These are phyloP conservation scores for Diogma glabrata DNA, from an alignment of 2,888 invertebrate species.

Conservation along the genomic window DNA sequence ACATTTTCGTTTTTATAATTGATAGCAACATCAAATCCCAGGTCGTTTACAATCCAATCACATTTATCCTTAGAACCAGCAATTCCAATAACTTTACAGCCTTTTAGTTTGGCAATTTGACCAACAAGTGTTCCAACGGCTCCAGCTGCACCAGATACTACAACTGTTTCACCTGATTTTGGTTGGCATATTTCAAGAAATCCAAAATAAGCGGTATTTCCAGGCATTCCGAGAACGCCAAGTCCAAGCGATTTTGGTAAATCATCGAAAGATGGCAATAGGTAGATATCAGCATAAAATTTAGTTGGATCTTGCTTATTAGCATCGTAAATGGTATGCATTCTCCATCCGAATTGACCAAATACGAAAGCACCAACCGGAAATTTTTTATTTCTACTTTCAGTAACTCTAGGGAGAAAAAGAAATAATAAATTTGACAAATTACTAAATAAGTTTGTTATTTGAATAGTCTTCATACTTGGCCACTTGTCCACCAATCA, in stretches of 20 bases:
- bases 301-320: constrained; percentile 27
- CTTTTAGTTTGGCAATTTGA: constrained; percentile 64
- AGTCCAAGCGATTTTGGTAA: constrained; percentile 49
- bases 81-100: constrained; percentile 57
- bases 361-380: constrained; percentile 52
- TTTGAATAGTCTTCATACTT: constrained; percentile 38
- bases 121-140: constrained; percentile 69
- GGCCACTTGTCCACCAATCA: constrained; percentile 60
- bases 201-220: constrained; percentile 62
- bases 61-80: constrained; percentile 61
- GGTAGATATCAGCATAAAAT: constrained; percentile 24
- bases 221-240: constrained; percentile 60
- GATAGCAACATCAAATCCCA: constrained; percentile 55
- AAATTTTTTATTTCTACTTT: constrained; percentile 51
- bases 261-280: constrained; percentile 44
- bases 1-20: constrained; percentile 58
- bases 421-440: constrained; percentile 23
- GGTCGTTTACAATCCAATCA: constrained; percentile 50
- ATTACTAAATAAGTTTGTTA: neutral
- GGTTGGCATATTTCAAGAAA: constrained; percentile 57
- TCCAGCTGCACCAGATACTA: constrained; percentile 63
- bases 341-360: constrained; percentile 56
- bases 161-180: constrained; percentile 58
- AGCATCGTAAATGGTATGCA: constrained; percentile 32
- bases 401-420: constrained; percentile 50